phyloP scores from a whole-genome alignment of 2,888 invertebrate species.

The Ceriagrion tenellum region DNA sequence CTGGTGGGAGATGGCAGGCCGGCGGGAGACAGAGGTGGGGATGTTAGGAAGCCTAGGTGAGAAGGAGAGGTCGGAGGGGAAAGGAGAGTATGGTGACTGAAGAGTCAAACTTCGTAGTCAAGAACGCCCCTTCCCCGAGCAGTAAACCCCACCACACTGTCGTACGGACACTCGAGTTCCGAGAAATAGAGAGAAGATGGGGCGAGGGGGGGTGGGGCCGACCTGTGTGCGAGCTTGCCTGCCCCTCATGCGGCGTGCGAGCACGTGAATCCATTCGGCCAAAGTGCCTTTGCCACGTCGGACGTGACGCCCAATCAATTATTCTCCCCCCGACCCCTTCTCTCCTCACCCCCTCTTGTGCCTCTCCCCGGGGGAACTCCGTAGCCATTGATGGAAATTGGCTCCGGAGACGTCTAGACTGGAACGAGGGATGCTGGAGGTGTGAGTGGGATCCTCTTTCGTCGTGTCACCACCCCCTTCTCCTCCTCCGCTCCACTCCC shows the following conservation, averaged over 20 bases:
- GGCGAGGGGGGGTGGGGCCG: neutral
- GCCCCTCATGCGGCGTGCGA: no score
- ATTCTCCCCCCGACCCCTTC: neutral
- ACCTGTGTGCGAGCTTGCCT: neutral
- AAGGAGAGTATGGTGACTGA: neutral
- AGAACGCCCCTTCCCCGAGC: neutral
- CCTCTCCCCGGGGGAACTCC: neutral
- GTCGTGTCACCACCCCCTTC: no score
- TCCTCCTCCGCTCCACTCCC: no score
- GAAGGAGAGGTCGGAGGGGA: neutral
- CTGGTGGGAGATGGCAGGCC: slow-evolving; percentile 25
- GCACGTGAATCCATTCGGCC: neutral
- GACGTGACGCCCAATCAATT: slow-evolving; percentile 27
- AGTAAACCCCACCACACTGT: neutral
- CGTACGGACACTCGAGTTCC: neutral
- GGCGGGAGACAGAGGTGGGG: neutral
- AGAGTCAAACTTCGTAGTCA: neutral
- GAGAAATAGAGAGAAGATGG: neutral
- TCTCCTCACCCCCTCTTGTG: neutral
- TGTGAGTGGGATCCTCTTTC: neutral
- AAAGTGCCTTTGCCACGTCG: slow-evolving; percentile 9
- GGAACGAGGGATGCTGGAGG: neutral
- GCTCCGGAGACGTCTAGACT: neutral
- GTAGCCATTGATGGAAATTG: slow-evolving; percentile 12
- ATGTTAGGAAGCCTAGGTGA: no score